Percentiles rank a stretch among this genome's conserved stretches.
Conservation (phyloP, 2,797 vertebrate genomes). For the Pipistrellus pygmaeus region DNA sequence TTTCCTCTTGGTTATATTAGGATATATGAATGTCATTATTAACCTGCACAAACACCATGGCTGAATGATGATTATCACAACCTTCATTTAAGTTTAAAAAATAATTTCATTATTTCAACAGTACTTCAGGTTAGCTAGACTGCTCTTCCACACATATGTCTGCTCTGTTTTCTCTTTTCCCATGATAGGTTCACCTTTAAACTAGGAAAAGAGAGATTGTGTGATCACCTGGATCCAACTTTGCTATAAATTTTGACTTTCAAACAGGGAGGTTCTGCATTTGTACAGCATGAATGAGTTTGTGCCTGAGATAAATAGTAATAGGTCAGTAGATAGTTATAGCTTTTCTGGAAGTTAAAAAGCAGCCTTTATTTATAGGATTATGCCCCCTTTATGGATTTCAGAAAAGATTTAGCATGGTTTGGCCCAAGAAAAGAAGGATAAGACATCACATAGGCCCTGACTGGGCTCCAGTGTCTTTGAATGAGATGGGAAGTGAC, state of each 20-base stretch:
- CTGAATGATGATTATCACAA: neutral
- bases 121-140: neutral
- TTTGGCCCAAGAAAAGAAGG: neutral
- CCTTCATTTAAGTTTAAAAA: neutral
- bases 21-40: neutral
- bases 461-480: neutral
- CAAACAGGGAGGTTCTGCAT: neutral
- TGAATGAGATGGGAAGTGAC: neutral
- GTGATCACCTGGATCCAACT: neutral
- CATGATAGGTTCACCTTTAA: neutral
- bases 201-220: neutral
- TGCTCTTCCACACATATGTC: neutral
- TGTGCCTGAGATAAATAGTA: neutral
- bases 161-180: neutral
- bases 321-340: too few species aligned
- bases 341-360: neutral
- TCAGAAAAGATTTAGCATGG: neutral
- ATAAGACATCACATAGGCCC: neutral
- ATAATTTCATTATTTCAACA: neutral
- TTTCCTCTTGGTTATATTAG: neutral
- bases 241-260: constrained; percentile 10
- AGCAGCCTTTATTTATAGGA: neutral
- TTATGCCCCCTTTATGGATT: neutral
- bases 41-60: neutral
- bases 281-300: neutral